Percentiles rank a stretch among this genome's conserved stretches.
These are phyloP conservation scores for Nomada lathburiana DNA, from an alignment of 2,888 invertebrate species.

Conservation along the genomic window DNA sequence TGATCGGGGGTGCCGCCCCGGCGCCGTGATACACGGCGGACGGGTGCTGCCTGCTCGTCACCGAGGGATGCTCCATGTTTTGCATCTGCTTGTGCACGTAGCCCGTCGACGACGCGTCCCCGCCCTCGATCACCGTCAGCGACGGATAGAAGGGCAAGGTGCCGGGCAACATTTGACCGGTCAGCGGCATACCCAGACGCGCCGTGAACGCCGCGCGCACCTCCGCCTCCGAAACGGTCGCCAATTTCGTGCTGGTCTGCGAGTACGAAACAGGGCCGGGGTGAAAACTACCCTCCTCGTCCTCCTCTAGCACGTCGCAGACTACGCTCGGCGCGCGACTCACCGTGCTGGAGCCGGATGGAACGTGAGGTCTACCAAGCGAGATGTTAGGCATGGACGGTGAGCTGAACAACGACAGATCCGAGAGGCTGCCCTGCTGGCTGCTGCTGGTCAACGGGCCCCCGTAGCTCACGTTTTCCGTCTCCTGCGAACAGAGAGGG, in stretches of 20 bases:
- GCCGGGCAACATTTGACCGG: constrained; percentile 89
- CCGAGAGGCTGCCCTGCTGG: constrained; percentile 89
- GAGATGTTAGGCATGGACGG: constrained; percentile 99
- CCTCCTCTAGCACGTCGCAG: background rate
- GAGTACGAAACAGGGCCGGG: background rate
- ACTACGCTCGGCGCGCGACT: constrained; percentile 42
- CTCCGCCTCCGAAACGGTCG: constrained; percentile 91
- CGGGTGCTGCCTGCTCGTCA: constrained; percentile 76
- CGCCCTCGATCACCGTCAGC: constrained; percentile 86
- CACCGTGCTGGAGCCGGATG: constrained; percentile 82
- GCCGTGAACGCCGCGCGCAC: constrained; percentile 90
- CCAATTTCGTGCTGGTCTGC: constrained; percentile 85
- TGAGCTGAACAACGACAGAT: constrained; percentile 94
- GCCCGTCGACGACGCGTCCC: constrained; percentile 76
- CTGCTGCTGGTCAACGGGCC: constrained; percentile 86
- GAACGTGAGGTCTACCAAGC: constrained; percentile 91
- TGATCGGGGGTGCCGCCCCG: constrained; percentile 85
- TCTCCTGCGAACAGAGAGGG: constrained; percentile 86
- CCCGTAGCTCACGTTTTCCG: constrained; percentile 88
- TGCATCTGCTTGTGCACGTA: constrained; percentile 86
- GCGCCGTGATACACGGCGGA: constrained; percentile 81
- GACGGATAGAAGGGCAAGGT: constrained; percentile 90
- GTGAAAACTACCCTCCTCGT: background rate
- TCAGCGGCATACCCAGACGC: constrained; percentile 88
- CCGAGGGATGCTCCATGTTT: constrained; percentile 83